phyloP scores from a whole-genome alignment of 2,113 vertebrate species.

The Anas platyrhynchos region DNA sequence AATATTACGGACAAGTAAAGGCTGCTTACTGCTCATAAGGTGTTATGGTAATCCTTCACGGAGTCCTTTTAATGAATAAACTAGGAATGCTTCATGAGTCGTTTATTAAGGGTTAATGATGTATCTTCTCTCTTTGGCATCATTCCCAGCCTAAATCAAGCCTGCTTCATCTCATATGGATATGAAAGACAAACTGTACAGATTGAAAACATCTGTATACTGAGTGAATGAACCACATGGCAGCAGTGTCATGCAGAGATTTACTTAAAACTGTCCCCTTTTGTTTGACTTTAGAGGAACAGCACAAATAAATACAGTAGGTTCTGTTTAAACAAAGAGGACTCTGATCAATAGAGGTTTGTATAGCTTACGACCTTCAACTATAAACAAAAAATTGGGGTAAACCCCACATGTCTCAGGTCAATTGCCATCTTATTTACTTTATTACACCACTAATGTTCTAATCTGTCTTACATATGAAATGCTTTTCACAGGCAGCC shows the following conservation, averaged over 20 bases:
- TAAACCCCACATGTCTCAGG: conserved; percentile 78
- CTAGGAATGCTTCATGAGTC: neutral
- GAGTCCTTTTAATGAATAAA: conserved; percentile 55
- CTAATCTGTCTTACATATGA: conserved; percentile 71
- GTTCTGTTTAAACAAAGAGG: conserved; percentile 81
- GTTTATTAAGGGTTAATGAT: conserved; percentile 83
- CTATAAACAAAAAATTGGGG: conserved; percentile 78
- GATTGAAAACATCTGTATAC: conserved; percentile 89
- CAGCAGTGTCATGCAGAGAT: conserved; percentile 75
- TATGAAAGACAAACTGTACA: conserved; percentile 84
- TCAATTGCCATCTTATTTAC: conserved; percentile 80
- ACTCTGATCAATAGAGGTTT: conserved; percentile 83
- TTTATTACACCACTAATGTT: conserved; percentile 76
- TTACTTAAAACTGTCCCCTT: conserved; percentile 76
- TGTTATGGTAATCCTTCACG: conserved; percentile 38
- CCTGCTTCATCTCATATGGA: conserved; percentile 84
- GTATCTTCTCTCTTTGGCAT: conserved; percentile 83
- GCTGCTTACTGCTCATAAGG: conserved; percentile 3
- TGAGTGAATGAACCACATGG: conserved; percentile 76
- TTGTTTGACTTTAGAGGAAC: conserved; percentile 80
- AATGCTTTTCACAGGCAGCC: conserved; percentile 34
- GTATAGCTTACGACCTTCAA: conserved; percentile 80
- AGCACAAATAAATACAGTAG: conserved; percentile 84
- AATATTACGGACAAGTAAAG: neutral
- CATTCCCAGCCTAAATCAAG: conserved; percentile 84